A percentile compares a stretch with the other conserved stretches of the same genome.
Evolutionary conservation across 2,113 vertebrate genomes (phyloP).

Genomic region (Oreochromis aureus): DNA sequence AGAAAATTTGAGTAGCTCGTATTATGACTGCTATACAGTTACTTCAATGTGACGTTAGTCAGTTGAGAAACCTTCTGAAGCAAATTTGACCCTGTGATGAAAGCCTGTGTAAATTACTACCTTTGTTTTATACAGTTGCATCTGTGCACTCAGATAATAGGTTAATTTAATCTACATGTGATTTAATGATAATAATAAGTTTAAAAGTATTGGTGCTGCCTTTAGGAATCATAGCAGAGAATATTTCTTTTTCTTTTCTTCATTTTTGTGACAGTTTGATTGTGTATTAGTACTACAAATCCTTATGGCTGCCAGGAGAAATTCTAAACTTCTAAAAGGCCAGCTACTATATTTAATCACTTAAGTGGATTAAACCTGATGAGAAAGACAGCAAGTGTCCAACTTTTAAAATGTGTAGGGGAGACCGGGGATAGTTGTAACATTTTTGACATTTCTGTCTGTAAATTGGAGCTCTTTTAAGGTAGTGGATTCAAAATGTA

Average conservation of each 20-base stretch:
- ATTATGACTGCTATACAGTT: neutral
- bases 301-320: neutral
- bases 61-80: neutral
- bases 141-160: neutral
- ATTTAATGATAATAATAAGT: rapidly evolving
- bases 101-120: neutral
- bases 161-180: neutral
- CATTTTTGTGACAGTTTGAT: neutral
- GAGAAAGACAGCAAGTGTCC: neutral
- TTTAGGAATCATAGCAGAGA: neutral
- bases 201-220: neutral
- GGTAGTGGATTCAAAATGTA: too few relatives aligned
- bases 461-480: too few relatives aligned
- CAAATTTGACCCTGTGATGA: neutral
- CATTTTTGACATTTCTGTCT: too few relatives aligned
- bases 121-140: neutral
- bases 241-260: neutral
- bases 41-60: neutral
- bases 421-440: too few relatives aligned
- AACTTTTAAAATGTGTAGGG: rapidly evolving
- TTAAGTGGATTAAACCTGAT: neutral
- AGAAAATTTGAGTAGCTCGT: rapidly evolving
- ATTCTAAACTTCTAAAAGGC: neutral
- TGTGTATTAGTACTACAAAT: neutral
- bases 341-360: neutral